Conservation (phyloP, 1,140 invertebrate species). For the Ips nitidus region DNA sequence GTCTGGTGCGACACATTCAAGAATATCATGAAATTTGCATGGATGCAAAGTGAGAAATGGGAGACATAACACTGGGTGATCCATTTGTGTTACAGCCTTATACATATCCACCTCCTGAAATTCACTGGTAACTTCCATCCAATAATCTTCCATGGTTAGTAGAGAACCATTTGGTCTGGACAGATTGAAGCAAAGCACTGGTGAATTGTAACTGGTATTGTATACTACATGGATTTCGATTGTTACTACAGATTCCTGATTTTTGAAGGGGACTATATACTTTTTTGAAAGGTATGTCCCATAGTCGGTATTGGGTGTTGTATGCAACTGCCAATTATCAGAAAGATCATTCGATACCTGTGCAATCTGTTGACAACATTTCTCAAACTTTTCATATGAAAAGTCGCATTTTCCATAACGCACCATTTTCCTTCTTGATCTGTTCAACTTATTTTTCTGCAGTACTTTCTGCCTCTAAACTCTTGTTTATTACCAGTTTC, state of each 20-base stretch:
- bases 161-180: conserved; percentile 46
- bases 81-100: conserved; percentile 46
- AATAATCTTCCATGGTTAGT: conserved; percentile 43
- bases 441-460: too few species aligned
- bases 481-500: too few species aligned
- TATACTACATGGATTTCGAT: conserved; percentile 54
- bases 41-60: conserved; percentile 54
- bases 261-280: conserved; percentile 34
- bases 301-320: conserved; percentile 25
- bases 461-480: too few species aligned
- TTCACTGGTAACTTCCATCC: conserved; percentile 35
- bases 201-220: conserved; percentile 53
- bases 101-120: conserved; percentile 37
- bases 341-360: conserved; percentile 22
- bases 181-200: conserved; percentile 52
- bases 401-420: too few species aligned
- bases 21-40: conserved; percentile 52
- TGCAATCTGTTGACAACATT: conserved; percentile 24
- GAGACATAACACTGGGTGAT: conserved; percentile 53
- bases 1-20: conserved; percentile 47
- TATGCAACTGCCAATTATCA: conserved; percentile 30
- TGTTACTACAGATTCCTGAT: conserved; percentile 35
- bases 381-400: conserved; percentile 13
- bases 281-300: conserved; percentile 39
- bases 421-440: too few species aligned